These are phyloP conservation scores for Tokudaia tokunoshimensis DNA, from an alignment of 2,797 vertebrate genomes.

Conservation along the genomic window DNA sequence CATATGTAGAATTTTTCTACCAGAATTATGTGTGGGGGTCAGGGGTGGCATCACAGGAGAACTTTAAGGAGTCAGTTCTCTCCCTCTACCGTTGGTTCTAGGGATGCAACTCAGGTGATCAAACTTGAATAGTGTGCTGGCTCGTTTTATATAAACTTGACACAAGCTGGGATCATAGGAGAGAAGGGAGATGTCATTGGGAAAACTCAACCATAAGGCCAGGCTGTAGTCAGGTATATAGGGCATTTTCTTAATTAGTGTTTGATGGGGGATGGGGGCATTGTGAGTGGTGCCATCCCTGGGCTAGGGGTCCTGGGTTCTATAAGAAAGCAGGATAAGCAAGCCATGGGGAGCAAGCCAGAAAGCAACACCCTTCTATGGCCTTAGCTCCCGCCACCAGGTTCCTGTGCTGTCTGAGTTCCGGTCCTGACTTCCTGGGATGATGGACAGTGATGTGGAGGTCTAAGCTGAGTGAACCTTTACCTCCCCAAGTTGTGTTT, in stretches of 20 bases:
- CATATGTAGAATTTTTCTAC: background rate
- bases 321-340: background rate
- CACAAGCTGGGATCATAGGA: background rate
- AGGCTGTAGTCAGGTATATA: background rate
- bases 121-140: background rate
- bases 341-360: background rate
- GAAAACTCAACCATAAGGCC: background rate
- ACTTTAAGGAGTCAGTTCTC: background rate
- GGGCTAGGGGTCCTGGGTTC: background rate
- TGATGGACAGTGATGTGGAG: background rate
- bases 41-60: background rate
- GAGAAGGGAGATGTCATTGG: background rate
- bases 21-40: background rate
- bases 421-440: background rate
- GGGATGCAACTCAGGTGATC: background rate
- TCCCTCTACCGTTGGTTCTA: background rate
- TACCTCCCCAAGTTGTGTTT: background rate
- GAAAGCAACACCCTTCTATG: background rate
- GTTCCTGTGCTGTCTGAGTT: background rate
- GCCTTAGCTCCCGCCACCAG: background rate
- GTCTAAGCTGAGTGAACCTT: background rate
- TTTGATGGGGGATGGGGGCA: rapidly evolving
- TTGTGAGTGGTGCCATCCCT: background rate
- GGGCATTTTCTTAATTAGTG: background rate
- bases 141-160: background rate